phyloP scores from a whole-genome alignment of 2,797 vertebrate species.

The Helarctos malayanus region DNA sequence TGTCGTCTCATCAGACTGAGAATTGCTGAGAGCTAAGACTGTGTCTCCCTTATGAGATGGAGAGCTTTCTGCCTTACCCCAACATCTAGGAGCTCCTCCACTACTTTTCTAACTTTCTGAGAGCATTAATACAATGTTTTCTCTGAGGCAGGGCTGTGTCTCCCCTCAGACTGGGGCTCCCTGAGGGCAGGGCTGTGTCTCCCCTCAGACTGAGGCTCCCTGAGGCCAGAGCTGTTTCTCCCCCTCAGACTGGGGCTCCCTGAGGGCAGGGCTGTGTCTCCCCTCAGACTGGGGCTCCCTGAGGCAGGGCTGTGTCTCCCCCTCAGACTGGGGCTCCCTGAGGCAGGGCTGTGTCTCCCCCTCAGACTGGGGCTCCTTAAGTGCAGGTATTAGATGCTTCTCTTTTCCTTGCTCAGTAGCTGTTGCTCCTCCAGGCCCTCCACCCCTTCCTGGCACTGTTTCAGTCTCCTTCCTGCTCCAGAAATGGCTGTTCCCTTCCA shows the following conservation, averaged over 20 bases:
- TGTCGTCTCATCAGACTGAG: background rate
- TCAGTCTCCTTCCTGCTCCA: background rate
- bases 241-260: background rate
- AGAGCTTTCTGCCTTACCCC: background rate
- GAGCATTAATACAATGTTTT: background rate
- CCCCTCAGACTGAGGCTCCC: too few species aligned
- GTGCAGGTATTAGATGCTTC: background rate
- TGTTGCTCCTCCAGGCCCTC: fast-evolving
- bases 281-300: background rate
- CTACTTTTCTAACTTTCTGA: background rate
- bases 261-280: background rate
- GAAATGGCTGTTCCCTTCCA: background rate
- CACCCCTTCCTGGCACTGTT: too few species aligned
- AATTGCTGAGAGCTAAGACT: background rate
- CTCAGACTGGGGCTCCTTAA: background rate
- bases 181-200: too few species aligned
- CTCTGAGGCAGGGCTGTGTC: background rate
- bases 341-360: background rate
- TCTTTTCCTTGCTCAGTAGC: background rate
- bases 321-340: background rate
- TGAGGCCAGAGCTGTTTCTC: too few species aligned
- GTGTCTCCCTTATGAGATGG: background rate
- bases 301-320: background rate
- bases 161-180: too few species aligned
- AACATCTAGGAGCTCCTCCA: background rate